Evolutionary conservation across 2,888 invertebrate species (phyloP), one percentile per base, ranked within the genome.

Genomic region (Spisula solida): DNA sequence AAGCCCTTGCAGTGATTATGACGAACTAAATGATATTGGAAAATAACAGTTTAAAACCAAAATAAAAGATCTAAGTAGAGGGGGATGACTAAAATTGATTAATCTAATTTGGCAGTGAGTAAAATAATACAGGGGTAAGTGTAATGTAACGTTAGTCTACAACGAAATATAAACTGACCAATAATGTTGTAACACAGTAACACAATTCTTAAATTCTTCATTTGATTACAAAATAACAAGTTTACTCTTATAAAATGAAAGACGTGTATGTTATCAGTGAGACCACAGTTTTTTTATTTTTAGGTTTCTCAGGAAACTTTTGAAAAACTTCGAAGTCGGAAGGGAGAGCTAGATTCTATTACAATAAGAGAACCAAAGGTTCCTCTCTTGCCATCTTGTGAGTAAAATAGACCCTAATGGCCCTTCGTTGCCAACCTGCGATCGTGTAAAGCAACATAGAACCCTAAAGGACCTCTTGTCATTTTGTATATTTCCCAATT

Each of bases 1-100:
- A 86, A 90, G 93, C 93, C 93, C 93, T 93, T 93, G 93, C 93
- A 93, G 93, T 92, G 93, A 88, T 70, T 10, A 84, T 70, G 85
- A 81, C 84, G 81, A 66, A 80, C 83, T 80, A 56, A 66, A 47
- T 34, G 80, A 70, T 51, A 70, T 81, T 81, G 41, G 18, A 75
- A 25, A 51, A 79, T 41, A 18, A 31, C 75, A 34, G 34, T 34
- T 25, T 41, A 41, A 41, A 34, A 34, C 16, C 25, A 25, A 34
- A 31, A 75, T 41, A 60, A 51, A 51, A 66, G 25, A 66, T 66
- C 60, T 31, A 75, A 75, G 16, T 29, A 4, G 34, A 5, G 75
- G 75, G 34, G 31, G 31, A 75, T 75, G 75, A 75, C 29, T 34
- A 18, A 34, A 41, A 31, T 75, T 75, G 25, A 16, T 25, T 31